Percentiles rank a stretch among this genome's conserved stretches.
These are phyloP conservation scores for Botia kubotai DNA, from an alignment of 2,797 vertebrate genomes.

Conservation along the genomic window DNA sequence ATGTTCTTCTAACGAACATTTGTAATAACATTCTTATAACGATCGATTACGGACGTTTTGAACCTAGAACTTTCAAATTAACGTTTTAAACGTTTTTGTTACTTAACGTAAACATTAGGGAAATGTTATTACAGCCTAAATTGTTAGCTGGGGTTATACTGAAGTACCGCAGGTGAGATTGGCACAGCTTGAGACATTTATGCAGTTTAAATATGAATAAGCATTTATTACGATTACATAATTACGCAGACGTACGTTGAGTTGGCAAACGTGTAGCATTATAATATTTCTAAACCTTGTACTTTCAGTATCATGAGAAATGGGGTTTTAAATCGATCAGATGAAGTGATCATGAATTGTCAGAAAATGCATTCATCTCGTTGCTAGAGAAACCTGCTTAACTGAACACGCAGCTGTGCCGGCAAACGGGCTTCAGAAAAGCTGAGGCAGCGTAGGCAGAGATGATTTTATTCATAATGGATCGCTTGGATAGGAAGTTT, in stretches of 20 bases:
- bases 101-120: too few relatives aligned
- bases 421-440: not conserved
- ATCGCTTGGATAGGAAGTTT: not conserved
- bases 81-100: too few relatives aligned
- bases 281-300: constrained; percentile 4
- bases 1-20: too few relatives aligned
- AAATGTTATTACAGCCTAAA: too few relatives aligned
- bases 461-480: not conserved
- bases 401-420: constrained; percentile 11
- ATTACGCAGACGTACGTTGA: constrained; percentile 2
- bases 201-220: not conserved
- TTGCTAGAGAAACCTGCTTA: not conserved
- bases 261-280: not conserved
- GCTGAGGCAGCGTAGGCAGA: not conserved
- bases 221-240: not conserved
- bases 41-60: too few relatives aligned
- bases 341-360: not conserved
- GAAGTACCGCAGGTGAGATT: too few relatives aligned
- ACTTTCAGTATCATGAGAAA: not conserved
- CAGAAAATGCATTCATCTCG: not conserved
- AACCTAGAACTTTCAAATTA: too few relatives aligned
- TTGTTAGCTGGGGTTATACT: not conserved
- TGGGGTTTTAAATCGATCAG: not conserved
- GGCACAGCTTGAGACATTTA: not conserved
- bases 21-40: too few relatives aligned